These are phyloP conservation scores for Chironomus tepperi DNA, from an alignment of 1,140 invertebrate species.

Conservation along the genomic window DNA sequence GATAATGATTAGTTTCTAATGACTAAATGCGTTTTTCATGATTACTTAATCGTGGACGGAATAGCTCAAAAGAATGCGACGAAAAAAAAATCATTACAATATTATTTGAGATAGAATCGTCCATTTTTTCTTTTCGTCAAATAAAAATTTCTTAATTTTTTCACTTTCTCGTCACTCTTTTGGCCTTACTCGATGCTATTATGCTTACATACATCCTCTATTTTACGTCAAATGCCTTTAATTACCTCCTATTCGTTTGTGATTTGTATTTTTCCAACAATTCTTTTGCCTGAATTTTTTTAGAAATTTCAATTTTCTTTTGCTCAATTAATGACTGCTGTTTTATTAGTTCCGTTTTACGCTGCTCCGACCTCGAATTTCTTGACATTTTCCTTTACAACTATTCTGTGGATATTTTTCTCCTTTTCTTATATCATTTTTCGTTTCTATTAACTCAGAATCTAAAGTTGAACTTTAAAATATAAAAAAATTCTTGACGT, in stretches of 20 bases:
- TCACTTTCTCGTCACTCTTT: not conserved
- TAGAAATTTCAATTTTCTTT: not conserved
- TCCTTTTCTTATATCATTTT: too few species aligned
- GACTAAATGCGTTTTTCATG: not conserved
- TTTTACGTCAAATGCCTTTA: not conserved
- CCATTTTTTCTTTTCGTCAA: not conserved
- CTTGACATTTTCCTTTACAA: not conserved
- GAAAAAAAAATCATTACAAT: not conserved
- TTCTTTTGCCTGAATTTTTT: constrained; percentile 1
- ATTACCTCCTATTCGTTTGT: not conserved
- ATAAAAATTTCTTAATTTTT: not conserved
- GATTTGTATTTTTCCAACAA: not conserved
- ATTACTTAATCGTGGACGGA: not conserved
- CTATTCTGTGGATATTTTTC: not conserved
- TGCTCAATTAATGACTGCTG: not conserved
- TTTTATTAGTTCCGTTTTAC: constrained; percentile 2
- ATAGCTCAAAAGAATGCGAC: not conserved
- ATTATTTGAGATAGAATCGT: not conserved
- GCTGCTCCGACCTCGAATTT: not conserved
- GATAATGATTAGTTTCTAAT: not conserved
- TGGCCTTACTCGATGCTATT: not conserved
- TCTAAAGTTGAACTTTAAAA: too few species aligned
- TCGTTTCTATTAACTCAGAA: too few species aligned
- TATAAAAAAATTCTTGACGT: too few species aligned
- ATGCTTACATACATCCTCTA: not conserved